Evolutionary conservation across 2,888 invertebrate genomes (phyloP).

Genomic region (Hirtodrosophila alboralis): DNA sequence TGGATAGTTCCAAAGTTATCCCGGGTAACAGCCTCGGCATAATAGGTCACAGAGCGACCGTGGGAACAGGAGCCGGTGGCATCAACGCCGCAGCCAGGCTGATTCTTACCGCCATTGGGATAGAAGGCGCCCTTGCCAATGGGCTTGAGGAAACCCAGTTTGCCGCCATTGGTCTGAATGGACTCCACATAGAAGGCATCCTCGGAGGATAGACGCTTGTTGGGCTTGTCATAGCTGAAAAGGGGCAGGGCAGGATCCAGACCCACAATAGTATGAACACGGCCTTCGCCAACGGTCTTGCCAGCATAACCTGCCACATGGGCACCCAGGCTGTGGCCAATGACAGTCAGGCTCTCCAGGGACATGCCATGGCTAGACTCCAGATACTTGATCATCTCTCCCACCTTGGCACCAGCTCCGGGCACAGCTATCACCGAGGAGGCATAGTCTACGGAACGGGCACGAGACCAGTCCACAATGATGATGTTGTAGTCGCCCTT

Average conservation of each 20-base stretch:
- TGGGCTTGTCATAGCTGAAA: conserved; percentile 65
- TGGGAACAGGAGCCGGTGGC: conserved; percentile 84
- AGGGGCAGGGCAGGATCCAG: conserved; percentile 82
- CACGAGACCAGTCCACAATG: conserved; percentile 86
- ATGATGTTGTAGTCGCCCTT: conserved; percentile 86
- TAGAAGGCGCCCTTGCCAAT: conserved; percentile 85
- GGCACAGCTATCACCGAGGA: conserved; percentile 84
- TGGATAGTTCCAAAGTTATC: conserved; percentile 77
- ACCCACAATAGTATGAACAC: conserved; percentile 86
- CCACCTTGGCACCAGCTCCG: conserved; percentile 71
- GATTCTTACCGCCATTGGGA: conserved; percentile 85
- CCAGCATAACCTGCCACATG: conserved; percentile 87
- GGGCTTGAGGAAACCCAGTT: conserved; percentile 80
- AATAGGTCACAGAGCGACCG: conserved; percentile 83
- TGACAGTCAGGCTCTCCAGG: conserved; percentile 85
- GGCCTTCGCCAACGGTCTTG: conserved; percentile 85
- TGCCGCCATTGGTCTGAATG: conserved; percentile 82
- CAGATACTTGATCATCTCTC: conserved; percentile 82
- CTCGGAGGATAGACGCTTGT: conserved; percentile 62
- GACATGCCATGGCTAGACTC: conserved; percentile 84
- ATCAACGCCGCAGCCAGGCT: conserved; percentile 85
- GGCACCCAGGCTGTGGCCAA: conserved; percentile 87
- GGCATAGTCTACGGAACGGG: conserved; percentile 85
- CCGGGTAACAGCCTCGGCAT: conserved; percentile 83
- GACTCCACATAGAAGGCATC: conserved; percentile 82